A percentile compares a stretch with the other conserved stretches of the same genome.
Conservation (phyloP, 37 sponge, comb jelly and placozoan species). For the Petrosia ficiformis region DNA sequence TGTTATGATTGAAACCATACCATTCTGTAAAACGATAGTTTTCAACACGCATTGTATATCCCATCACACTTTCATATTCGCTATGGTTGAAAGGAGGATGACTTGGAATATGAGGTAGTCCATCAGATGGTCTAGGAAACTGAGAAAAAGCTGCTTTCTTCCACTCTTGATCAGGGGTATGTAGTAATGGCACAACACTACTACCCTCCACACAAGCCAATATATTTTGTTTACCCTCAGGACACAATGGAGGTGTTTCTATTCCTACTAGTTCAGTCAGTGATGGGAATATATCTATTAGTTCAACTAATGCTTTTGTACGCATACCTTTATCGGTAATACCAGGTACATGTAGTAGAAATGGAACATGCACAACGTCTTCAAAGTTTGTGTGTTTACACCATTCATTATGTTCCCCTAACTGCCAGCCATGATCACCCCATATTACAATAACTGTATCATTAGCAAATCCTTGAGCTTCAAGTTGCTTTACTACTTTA, state of each 20-base stretch:
- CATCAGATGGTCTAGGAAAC: neutral
- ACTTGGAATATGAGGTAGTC: neutral
- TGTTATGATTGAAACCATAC: neutral
- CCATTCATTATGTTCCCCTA: conserved; percentile 38
- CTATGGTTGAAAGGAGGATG: neutral
- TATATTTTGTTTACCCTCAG: neutral
- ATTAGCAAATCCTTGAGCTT: conserved; percentile 22
- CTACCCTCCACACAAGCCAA: conserved; percentile 11
- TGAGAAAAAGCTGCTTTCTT: conserved; percentile 37
- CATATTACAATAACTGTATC: conserved; percentile 45
- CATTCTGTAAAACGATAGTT: conserved; percentile 29
- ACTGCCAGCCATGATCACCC: conserved; percentile 61
- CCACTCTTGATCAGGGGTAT: conserved; percentile 7
- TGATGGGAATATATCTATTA: conserved; percentile 27
- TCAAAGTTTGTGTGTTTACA: conserved; percentile 52
- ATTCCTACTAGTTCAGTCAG: conserved; percentile 23
- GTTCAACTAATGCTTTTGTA: conserved; percentile 12
- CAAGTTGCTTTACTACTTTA: conserved; percentile 1
- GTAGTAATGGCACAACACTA: conserved; percentile 10
- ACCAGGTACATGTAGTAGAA: conserved; percentile 43
- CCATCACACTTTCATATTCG: conserved; percentile 48
- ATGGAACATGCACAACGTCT: conserved; percentile 45
- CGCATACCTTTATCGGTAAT: conserved; percentile 13
- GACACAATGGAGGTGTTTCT: conserved; percentile 3
- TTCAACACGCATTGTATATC: conserved; percentile 34